Evolutionary conservation across 2,888 invertebrate species (phyloP), one percentile per base, ranked within the genome.

Genomic region (Sepiola atlantica): DNA sequence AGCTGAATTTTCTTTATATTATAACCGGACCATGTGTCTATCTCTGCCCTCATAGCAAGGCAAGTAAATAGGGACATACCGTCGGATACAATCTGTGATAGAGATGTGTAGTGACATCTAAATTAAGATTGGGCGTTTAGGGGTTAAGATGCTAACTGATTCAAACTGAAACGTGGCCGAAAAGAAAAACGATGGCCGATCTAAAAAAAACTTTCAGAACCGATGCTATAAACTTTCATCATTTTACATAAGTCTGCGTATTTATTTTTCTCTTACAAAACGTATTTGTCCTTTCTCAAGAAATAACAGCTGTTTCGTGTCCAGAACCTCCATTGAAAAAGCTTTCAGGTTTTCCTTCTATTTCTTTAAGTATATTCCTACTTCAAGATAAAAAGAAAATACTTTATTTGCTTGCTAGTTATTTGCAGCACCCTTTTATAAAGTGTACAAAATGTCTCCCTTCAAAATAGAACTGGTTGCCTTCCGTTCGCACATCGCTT

Each of bases 301-400:
- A 77, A n/a, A 77, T n/a, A 77, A 77, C 77, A 77, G 77, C 77
- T 77, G 77, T 77, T 77, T 77, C 14, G n/a, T 77, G 77, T 77
- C 77, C 14, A 77, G 32, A 16, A 77, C 4, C 32, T 77, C n/a
- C 77, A 32, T 14, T 14, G 77, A 77, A 77, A 77, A n/a, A 77
- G 18, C 1, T 77, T 32, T 1, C 77, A 0, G 14, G 12, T 57
- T 77, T 77, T 77, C n/a, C 32, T n/a, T 16, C 32, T 77, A n/a
- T n/a, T n/a, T 77, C 77, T n/a, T 77, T n/a, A 8, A 18, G 14
- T 16, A 14, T 0, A 2, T 28, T 77, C 28, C n/a, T 77, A n/a
- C 32, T 32, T 14, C 45, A 45, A 45, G 8, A 45, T 45, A 45
- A 45, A 45, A 45, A 45, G 45, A 8, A 45, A 45, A 45, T n/a